phyloP scores from a whole-genome alignment of 1,140 invertebrate species.

The Drosophila gunungcola region DNA sequence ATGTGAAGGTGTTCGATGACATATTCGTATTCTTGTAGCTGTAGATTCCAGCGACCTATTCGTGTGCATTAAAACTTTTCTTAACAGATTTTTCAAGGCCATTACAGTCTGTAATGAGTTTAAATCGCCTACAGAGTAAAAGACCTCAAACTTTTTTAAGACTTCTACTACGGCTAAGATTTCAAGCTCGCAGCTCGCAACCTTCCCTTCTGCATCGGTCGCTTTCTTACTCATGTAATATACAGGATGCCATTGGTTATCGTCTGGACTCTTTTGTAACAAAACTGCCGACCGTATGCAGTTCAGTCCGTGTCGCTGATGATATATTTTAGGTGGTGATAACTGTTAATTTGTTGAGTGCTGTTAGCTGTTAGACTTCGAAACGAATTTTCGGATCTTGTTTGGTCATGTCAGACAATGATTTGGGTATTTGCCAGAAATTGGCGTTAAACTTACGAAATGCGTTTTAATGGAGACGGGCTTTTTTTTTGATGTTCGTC shows the following conservation, averaged over 20 bases:
- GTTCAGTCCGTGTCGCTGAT: no score
- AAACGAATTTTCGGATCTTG: constrained; percentile 1
- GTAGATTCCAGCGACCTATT: no score
- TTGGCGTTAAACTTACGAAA: constrained; percentile 12
- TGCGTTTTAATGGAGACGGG: background rate
- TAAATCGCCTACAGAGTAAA: constrained; percentile 14
- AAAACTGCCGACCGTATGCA: no score
- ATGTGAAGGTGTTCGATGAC: background rate
- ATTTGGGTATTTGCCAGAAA: background rate
- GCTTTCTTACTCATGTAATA: constrained; percentile 7
- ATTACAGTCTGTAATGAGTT: constrained; percentile 12
- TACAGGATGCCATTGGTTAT: background rate
- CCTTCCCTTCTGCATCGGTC: background rate
- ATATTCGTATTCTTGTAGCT: background rate
- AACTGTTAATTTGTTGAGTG: no score
- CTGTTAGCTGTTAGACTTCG: background rate
- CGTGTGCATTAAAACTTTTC: background rate
- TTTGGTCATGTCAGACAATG: background rate
- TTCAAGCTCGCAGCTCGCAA: background rate
- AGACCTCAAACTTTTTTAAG: constrained; percentile 6
- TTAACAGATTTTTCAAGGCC: constrained; percentile 8
- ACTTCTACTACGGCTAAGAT: constrained; percentile 6
- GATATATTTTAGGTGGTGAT: no score
- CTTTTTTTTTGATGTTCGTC: background rate
- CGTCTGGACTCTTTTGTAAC: no score